Conservation (phyloP, 1,140 invertebrate genomes). For the Musca domestica region DNA sequence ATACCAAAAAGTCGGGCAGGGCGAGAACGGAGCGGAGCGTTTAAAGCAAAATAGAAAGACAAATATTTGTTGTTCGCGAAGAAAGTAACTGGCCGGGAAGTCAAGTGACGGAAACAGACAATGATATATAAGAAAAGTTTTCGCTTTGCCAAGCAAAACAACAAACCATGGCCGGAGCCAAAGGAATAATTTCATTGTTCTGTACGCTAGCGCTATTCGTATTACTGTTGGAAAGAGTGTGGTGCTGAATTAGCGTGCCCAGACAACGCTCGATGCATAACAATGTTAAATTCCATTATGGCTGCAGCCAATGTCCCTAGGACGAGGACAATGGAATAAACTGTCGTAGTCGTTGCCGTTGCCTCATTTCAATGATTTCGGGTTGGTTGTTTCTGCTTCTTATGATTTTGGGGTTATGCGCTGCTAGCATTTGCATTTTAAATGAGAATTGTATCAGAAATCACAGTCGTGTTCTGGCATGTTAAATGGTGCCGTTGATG, state of each 20-base stretch:
- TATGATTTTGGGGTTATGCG: slow-evolving; percentile 13
- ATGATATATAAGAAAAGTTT: slow-evolving; percentile 26
- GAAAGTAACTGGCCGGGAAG: slow-evolving; percentile 13
- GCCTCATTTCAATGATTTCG: no score
- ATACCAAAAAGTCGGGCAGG: no score
- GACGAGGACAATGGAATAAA: no score
- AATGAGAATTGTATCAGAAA: slow-evolving; percentile 11
- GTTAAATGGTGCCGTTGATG: slow-evolving; percentile 15
- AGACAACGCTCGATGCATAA: no score
- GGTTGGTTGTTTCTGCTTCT: neutral
- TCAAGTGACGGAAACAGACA: slow-evolving; percentile 25
- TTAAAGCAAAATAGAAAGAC: neutral
- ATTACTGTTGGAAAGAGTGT: no score
- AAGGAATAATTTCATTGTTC: no score
- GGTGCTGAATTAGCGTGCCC: no score
- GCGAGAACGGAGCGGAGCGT: neutral
- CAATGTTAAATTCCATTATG: no score
- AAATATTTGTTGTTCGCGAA: slow-evolving; percentile 7
- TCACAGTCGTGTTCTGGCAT: slow-evolving; percentile 13
- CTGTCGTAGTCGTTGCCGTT: no score
- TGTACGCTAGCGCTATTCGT: no score
- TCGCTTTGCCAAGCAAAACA: slow-evolving; percentile 1
- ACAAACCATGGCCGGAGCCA: neutral
- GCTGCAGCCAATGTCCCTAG: no score
- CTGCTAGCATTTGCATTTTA: slow-evolving; percentile 10